These are phyloP conservation scores for Elegia similella DNA, from an alignment of 2,888 invertebrate genomes.

Conservation along the genomic window DNA sequence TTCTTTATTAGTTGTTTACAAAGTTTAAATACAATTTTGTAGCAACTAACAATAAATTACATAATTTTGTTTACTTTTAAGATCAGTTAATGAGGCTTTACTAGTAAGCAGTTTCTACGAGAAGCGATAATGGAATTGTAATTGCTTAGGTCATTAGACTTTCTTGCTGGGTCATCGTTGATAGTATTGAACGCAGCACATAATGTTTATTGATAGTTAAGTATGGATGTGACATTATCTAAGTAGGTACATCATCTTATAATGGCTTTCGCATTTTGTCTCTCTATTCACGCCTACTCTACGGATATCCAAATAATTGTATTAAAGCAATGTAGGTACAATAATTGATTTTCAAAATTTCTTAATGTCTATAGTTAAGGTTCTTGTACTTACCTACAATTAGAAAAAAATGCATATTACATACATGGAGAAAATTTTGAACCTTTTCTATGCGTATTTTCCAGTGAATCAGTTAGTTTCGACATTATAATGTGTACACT, in stretches of 20 bases:
- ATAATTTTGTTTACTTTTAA: background rate
- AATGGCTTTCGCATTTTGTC: too few species aligned
- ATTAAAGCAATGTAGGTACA: too few species aligned
- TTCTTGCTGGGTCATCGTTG: constrained; percentile 17
- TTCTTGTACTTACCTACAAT: too few species aligned
- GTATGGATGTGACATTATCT: background rate
- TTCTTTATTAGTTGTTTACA: background rate
- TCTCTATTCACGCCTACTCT: too few species aligned
- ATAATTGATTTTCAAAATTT: too few species aligned
- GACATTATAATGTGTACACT: too few species aligned
- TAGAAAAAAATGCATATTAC: too few species aligned
- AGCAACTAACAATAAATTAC: background rate
- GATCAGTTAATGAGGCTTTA: constrained; percentile 3
- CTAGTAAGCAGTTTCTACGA: constrained; percentile 18
- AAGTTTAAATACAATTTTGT: background rate
- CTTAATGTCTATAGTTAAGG: too few species aligned
- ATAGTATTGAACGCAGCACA: background rate
- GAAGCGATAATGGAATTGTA: constrained; percentile 16
- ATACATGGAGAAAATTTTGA: too few species aligned
- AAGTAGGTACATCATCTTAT: background rate
- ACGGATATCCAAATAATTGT: too few species aligned
- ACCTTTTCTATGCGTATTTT: too few species aligned
- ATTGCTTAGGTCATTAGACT: constrained; percentile 21
- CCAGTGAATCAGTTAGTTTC: too few species aligned
- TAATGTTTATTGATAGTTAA: background rate